Evolutionary conservation across 2,888 invertebrate genomes (phyloP).

Genomic region (Eristalinus sepulchralis): DNA sequence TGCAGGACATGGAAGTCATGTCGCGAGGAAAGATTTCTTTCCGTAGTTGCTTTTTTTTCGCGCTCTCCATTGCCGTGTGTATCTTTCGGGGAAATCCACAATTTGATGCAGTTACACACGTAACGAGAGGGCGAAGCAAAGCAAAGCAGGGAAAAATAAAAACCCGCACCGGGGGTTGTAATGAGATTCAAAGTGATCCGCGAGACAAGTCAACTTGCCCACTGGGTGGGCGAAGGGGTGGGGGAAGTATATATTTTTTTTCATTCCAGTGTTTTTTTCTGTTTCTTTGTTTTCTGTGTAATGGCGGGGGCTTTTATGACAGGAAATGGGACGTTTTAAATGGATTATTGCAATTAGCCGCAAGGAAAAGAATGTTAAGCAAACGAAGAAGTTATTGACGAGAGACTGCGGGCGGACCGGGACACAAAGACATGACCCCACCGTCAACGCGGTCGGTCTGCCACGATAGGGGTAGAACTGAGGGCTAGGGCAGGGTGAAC

Average conservation of each 20-base stretch:
- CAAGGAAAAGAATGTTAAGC: slow-evolving; percentile 67
- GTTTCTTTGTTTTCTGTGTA: slow-evolving; percentile 33
- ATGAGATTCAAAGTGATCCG: slow-evolving; percentile 71
- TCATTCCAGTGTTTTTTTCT: slow-evolving; percentile 5
- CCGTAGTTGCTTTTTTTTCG: not conserved
- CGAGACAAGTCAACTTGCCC: slow-evolving; percentile 62
- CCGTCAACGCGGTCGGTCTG: not conserved
- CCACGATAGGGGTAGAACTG: slow-evolving; percentile 65
- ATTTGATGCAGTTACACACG: slow-evolving; percentile 69
- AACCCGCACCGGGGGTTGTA: slow-evolving; percentile 68
- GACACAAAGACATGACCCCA: slow-evolving; percentile 1
- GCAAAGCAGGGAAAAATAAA: slow-evolving; percentile 57
- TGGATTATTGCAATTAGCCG: slow-evolving; percentile 81
- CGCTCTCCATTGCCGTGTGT: not conserved
- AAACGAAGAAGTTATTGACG: slow-evolving; percentile 26
- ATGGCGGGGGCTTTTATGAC: slow-evolving; percentile 66
- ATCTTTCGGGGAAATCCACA: slow-evolving; percentile 62
- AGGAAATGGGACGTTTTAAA: slow-evolving; percentile 78
- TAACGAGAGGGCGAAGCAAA: slow-evolving; percentile 19
- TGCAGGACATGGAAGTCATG: slow-evolving; percentile 67
- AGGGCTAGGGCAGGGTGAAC: not conserved
- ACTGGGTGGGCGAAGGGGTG: not conserved
- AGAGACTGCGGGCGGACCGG: slow-evolving; percentile 5
- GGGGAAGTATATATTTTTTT: not conserved
- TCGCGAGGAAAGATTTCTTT: slow-evolving; percentile 30